Percentiles rank a stretch among this genome's conserved stretches.
Evolutionary conservation across 2,113 vertebrate species (phyloP).

Genomic region (Coturnix japonica): DNA sequence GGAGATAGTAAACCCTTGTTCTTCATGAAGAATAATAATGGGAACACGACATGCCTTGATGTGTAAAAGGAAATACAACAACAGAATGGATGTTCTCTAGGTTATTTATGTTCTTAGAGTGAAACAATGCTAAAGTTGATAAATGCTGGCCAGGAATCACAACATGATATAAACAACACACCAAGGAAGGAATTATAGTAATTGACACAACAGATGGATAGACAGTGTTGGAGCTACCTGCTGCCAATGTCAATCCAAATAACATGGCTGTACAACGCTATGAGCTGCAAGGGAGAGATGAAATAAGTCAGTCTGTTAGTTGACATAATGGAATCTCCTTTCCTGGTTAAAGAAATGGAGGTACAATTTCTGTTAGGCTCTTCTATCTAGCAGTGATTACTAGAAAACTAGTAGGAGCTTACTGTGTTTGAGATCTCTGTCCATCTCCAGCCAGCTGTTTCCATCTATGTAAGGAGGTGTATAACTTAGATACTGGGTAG

Average conservation of each 20-base stretch:
- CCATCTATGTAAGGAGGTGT: background rate
- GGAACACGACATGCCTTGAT: background rate
- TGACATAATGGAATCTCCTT: background rate
- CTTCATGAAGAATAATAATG: background rate
- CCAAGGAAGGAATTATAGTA: conserved; percentile 18
- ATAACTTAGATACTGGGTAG: background rate
- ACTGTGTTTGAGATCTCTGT: background rate
- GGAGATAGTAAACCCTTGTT: background rate
- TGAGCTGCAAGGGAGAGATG: background rate
- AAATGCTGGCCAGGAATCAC: background rate
- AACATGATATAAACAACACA: background rate
- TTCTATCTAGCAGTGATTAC: background rate
- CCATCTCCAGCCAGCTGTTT: background rate
- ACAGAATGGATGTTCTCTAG: background rate
- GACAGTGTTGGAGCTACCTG: conserved; percentile 17
- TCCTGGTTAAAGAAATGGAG: background rate
- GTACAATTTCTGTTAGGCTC: background rate
- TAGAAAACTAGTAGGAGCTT: background rate
- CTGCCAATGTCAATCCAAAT: conserved; percentile 43
- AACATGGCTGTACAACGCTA: background rate
- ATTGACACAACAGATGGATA: background rate
- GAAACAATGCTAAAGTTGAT: background rate
- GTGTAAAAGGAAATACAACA: background rate
- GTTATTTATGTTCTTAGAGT: background rate
- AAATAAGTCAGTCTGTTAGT: background rate